Conservation (phyloP, 2,888 invertebrate genomes). For the Xestia rhomboidea region DNA sequence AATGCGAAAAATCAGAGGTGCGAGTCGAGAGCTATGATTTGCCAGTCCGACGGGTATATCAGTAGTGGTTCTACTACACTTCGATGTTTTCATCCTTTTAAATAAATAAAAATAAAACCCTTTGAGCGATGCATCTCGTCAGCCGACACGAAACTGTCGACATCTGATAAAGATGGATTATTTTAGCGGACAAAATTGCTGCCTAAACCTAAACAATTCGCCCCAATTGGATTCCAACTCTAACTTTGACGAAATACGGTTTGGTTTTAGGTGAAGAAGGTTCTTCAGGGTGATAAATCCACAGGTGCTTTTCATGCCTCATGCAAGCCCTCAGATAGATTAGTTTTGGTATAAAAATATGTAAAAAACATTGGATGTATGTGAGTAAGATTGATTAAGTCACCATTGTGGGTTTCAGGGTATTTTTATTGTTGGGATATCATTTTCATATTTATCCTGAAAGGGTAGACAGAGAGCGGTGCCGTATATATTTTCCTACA, state of each 20-base stretch:
- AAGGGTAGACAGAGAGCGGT: neutral
- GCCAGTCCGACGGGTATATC: too few relatives aligned
- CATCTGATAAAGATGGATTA: conserved; percentile 63
- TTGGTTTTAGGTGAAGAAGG: neutral
- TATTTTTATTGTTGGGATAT: conserved; percentile 21
- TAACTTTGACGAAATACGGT: neutral
- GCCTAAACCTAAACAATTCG: conserved; percentile 25
- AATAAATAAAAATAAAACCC: conserved; percentile 1
- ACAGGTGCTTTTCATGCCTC: conserved; percentile 67
- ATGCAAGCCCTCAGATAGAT: conserved; percentile 63
- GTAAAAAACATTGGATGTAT: conserved; percentile 45
- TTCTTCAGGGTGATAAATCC: conserved; percentile 60
- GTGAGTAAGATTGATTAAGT: conserved; percentile 58
- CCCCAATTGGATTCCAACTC: neutral
- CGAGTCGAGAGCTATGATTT: too few relatives aligned
- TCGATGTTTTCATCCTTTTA: neutral
- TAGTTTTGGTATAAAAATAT: conserved; percentile 58
- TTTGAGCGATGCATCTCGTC: conserved; percentile 52
- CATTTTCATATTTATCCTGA: neutral
- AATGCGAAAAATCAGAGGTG: too few relatives aligned
- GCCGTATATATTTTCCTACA: neutral
- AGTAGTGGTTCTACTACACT: neutral
- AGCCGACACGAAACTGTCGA: conserved; percentile 51
- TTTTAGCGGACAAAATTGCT: conserved; percentile 34
- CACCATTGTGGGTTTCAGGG: conserved; percentile 17